Base-by-base conservation (phyloP, 2,888 invertebrate species). In the Epiblema foenella region DNA sequence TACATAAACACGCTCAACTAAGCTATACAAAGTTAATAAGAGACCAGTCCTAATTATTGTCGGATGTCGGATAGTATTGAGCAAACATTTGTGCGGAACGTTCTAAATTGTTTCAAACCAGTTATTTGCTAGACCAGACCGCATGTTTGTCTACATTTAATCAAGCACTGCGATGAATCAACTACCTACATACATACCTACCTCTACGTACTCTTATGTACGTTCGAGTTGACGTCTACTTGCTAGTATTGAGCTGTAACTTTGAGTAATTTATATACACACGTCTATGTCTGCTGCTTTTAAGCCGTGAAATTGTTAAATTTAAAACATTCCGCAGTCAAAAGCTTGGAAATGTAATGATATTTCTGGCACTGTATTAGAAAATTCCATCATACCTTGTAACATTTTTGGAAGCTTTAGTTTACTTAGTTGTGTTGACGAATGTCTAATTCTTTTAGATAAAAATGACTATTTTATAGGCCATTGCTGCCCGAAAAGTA, bases 101-200 rank as follows among this genome's bases (percentile, higher is more conserved):
- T 4, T 10, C 46, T 46, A n/a, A 39, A 60, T 60, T 46, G 46
- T 60, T 64, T 54, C 52, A 20, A 18, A 12, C 39, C 10, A 54
- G 24, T 46, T 60, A 64, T 64, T 64, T 64, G 63, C 15, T 29
- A n/a, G 33, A 64, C 64, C 52, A n/a, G 33, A 64, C 64, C 52
- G 64, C 52, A 24, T 64, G 64, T 64, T 64, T 64, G 64, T 39
- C 52, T 64, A 54, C 64, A 64, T 64, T 54, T 64, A 64, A 64
- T 64, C 64, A 64, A 64, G 52, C 37, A 54, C 24, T n/a, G 52
- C 15, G 39, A 24, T 52, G 52, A 39, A 54, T 64, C 20, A 64
- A 52, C 51, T 51, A 18, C 9, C 10, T 33, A 33, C 5, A 8
- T 33, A 33, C 0, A 8, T 0, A 20, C 63, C 20, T n/a, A n/a